Base-by-base conservation (phyloP, 2,888 invertebrate genomes). In the Ctena decussata region DNA sequence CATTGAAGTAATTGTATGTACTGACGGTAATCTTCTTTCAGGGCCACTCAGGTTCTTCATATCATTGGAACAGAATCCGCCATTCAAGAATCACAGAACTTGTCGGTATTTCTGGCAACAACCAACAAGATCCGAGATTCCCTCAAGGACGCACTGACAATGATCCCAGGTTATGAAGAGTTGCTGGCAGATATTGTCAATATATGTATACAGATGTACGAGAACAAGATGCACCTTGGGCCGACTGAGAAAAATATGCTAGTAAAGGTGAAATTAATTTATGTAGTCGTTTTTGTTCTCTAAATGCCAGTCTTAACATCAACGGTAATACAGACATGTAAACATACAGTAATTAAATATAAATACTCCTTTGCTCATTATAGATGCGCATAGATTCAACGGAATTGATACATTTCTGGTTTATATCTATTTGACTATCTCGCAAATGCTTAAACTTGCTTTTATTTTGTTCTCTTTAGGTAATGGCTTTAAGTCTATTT, bases 81-180 rank as follows among this genome's bases (percentile, higher is more conserved):
- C 1, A 96, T 99, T 8, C 99, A 99, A 96, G 99, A 99, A 96
- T 99, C 99, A 0, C 99, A 99, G 96, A 99, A 99, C 96, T 96
- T 99, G n/a, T 99, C 99, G 2, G 99, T 99, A 99, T 99, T 99
- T 96, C 96, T 99, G 87, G 99, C 99, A 0, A 99, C 99, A 0
- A 99, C 99, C 96, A 99, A 99, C 96, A 99, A 98, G 96, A 99
- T 99, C 89, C 97, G 99, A 1, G 99, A 99, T 95, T 98, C 98
- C 0, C 98, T 99, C 5, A 99, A 99, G 95, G 98, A 98, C 95
- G 98, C 98, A 71, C 96, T 99, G 65, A 98, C 98, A 95, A 77
- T 85, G 32, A 94, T 95, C n/a, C 91, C 95, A 6, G 95, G 98
- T 0, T 99, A 99, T 94, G 99, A 99, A 95, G 99, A 99, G 88